Evolutionary conservation across 1,140 invertebrate species (phyloP).

Genomic region (Drosophila kanapiae): DNA sequence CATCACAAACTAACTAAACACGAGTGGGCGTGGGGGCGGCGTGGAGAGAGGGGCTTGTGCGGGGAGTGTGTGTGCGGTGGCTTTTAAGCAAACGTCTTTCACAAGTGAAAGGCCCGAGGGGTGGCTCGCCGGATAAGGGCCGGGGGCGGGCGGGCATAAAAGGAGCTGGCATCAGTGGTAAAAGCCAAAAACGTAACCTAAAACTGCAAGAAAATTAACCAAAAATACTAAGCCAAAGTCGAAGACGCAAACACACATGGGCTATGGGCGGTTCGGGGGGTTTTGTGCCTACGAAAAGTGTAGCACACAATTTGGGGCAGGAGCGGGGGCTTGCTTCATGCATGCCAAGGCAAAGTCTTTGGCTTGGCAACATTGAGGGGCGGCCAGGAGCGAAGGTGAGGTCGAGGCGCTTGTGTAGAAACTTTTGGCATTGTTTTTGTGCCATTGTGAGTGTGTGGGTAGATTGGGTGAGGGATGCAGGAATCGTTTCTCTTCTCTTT

Average conservation of each 20-base stretch:
- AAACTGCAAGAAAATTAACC: conserved; percentile 84
- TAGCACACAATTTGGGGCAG: conserved; percentile 59
- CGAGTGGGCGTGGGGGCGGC: conserved; percentile 28
- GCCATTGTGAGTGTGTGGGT: conserved; percentile 53
- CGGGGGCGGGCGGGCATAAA: conserved; percentile 19
- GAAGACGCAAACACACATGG: conserved; percentile 64
- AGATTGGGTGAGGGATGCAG: conserved; percentile 37
- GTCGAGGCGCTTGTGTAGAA: conserved; percentile 69
- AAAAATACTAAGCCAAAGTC: conserved; percentile 83
- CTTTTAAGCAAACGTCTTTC: conserved; percentile 83
- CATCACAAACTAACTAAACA: conserved; percentile 81
- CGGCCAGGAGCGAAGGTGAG: conserved; percentile 68
- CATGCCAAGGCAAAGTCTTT: conserved; percentile 68
- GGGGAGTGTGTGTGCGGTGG: conserved; percentile 55
- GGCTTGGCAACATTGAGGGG: conserved; percentile 76
- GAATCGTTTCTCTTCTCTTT: conserved; percentile 31
- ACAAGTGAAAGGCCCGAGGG: conserved; percentile 74
- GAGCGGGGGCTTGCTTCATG: conserved; percentile 32
- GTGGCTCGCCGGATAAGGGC: conserved; percentile 22
- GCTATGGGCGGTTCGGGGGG: conserved; percentile 20
- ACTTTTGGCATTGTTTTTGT: conserved; percentile 83
- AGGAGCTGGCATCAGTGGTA: conserved; percentile 65
- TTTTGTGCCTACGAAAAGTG: conserved; percentile 69
- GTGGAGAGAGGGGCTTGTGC: conserved; percentile 10
- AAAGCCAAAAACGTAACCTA: conserved; percentile 84